A percentile compares a stretch with the other conserved stretches of the same genome.
Evolutionary conservation across 2,888 invertebrate genomes (phyloP).

Genomic region (Deroplatys truncata): DNA sequence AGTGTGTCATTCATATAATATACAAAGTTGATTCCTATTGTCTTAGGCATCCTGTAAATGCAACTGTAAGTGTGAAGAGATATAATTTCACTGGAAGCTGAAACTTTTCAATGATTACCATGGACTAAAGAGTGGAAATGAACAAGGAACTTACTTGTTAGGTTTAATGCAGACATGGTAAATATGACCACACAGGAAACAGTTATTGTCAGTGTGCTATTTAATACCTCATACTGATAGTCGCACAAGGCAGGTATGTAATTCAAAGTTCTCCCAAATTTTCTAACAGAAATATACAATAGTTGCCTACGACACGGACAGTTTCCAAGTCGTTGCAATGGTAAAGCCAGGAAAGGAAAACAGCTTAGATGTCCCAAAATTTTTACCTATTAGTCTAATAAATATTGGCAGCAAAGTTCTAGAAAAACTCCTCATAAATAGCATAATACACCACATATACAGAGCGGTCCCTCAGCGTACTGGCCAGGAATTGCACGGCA

Average conservation of each 20-base stretch:
- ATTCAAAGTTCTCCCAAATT: background rate
- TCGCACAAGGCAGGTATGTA: background rate
- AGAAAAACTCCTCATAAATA: too few species aligned
- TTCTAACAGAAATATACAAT: too few species aligned
- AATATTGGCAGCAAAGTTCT: too few species aligned
- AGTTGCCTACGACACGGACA: too few species aligned
- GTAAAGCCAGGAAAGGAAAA: too few species aligned
- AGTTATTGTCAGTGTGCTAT: background rate
- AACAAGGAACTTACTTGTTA: background rate
- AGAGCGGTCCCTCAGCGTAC: too few species aligned
- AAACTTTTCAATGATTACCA: slow-evolving; percentile 1
- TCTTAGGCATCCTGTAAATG: background rate
- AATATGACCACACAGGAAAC: background rate
- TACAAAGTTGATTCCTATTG: background rate
- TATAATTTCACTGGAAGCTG: background rate
- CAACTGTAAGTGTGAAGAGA: background rate
- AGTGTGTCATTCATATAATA: background rate
- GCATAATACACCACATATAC: too few species aligned
- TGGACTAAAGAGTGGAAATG: background rate
- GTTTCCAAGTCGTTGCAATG: too few species aligned
- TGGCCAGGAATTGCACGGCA: too few species aligned
- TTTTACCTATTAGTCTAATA: too few species aligned
- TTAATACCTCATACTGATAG: background rate
- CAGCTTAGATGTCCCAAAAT: too few species aligned
- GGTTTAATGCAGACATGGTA: background rate